Conservation (phyloP, 2,113 vertebrate species). For the Dendropsophus ebraccatus region DNA sequence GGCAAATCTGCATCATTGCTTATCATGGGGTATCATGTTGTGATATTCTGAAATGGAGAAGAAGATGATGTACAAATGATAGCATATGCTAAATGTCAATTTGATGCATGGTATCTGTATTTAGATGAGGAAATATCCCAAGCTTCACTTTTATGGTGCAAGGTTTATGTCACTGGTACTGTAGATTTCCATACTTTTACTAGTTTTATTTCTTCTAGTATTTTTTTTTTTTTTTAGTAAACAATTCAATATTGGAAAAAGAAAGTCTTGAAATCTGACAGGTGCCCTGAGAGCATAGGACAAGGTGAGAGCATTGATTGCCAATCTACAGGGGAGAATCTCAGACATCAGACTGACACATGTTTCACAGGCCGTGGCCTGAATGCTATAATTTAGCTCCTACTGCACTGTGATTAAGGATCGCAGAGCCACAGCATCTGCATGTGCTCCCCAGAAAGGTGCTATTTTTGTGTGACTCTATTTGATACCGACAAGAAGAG, state of each 20-base stretch:
- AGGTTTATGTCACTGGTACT: not conserved
- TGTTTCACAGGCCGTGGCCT: constrained; percentile 11
- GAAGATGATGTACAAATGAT: not conserved
- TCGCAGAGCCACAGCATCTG: constrained; percentile 20
- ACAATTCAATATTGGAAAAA: not conserved
- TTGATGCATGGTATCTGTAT: not conserved
- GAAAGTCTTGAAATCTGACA: not conserved
- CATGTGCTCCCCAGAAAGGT: constrained; percentile 14
- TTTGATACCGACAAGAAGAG: constrained; percentile 13
- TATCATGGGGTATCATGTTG: not conserved
- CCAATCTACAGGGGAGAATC: constrained; percentile 19
- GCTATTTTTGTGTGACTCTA: constrained; percentile 20
- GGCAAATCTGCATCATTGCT: not conserved
- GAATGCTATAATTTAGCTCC: constrained; percentile 34
- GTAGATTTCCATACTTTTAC: not conserved
- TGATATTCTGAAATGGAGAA: not conserved
- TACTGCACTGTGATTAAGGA: constrained; percentile 38
- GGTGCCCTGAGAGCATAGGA: not conserved
- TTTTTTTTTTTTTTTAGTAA: not conserved
- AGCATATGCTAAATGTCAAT: constrained; percentile 11
- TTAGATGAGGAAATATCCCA: not conserved
- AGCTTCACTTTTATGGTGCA: not conserved
- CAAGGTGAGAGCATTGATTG: constrained; percentile 2
- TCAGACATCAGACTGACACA: constrained; percentile 4
- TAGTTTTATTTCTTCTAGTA: not conserved